These are phyloP conservation scores for Ariopsis seemanni DNA, from an alignment of 2,113 vertebrate species.

Conservation along the genomic window DNA sequence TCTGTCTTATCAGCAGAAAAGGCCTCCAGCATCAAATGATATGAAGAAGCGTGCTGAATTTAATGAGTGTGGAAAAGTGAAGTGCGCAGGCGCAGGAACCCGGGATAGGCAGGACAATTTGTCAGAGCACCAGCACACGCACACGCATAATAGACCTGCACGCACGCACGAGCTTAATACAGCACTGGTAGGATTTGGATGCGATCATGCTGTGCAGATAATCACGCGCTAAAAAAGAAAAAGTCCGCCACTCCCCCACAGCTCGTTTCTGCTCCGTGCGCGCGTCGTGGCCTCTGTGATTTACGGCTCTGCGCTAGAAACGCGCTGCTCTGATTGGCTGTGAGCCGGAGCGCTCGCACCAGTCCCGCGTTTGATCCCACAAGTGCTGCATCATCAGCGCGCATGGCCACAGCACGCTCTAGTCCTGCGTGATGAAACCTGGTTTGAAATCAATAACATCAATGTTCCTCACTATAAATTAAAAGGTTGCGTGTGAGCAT, in stretches of 20 bases:
- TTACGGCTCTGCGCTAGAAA: slow-evolving; percentile 41
- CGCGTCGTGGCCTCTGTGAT: slow-evolving; percentile 30
- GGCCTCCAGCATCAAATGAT: background rate
- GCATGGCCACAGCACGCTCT: background rate
- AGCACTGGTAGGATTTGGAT: background rate
- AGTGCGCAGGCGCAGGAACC: background rate
- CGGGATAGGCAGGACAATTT: background rate
- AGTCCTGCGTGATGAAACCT: slow-evolving; percentile 18
- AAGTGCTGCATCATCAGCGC: slow-evolving; percentile 10
- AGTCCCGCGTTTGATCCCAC: slow-evolving; percentile 18
- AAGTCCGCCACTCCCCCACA: background rate
- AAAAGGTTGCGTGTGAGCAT: background rate
- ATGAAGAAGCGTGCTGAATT: background rate
- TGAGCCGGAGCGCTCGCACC: slow-evolving; percentile 4
- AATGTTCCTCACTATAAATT: background rate
- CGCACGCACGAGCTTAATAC: background rate
- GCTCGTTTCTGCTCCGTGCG: slow-evolving; percentile 33
- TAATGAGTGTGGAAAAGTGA: background rate
- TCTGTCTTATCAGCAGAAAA: background rate
- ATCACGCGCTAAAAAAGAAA: background rate
- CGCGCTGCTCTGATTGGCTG: slow-evolving; percentile 26
- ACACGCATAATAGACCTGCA: background rate
- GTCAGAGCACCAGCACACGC: background rate
- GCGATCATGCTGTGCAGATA: background rate
- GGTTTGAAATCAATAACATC: background rate